These are phyloP conservation scores for Lutra lutra DNA, from an alignment of 2,797 vertebrate genomes.

Conservation along the genomic window DNA sequence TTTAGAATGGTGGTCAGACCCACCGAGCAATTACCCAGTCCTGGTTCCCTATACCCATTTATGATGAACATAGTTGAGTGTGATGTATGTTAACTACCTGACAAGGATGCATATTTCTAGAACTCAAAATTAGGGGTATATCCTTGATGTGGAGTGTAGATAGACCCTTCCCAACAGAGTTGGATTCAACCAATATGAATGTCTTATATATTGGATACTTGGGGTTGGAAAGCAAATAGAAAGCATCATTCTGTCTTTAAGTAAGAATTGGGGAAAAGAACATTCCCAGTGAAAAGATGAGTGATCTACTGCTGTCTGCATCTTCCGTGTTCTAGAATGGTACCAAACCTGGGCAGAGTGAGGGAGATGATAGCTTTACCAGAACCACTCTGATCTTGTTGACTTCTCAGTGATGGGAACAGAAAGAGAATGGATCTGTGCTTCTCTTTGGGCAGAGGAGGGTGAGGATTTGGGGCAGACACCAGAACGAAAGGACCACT, in stretches of 20 bases:
- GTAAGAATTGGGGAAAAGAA: not conserved
- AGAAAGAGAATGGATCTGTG: not conserved
- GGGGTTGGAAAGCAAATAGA: not conserved
- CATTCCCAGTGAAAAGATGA: not conserved
- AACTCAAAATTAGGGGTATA: not conserved
- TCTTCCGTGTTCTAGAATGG: not conserved
- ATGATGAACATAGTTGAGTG: not conserved
- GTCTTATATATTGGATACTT: not conserved
- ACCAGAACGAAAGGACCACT: not conserved
- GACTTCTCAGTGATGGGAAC: not conserved
- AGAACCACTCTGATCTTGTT: not conserved
- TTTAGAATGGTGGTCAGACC: not conserved
- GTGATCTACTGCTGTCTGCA: fast-evolving
- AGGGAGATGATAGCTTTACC: not conserved
- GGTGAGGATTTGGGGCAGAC: not conserved
- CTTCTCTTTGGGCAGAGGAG: not conserved
- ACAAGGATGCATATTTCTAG: not conserved
- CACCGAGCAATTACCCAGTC: not conserved
- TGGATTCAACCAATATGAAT: not conserved
- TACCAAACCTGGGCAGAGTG: not conserved
- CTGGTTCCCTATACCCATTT: not conserved
- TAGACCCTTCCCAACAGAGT: not conserved
- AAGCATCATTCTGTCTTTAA: not conserved
- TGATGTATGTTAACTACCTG: not conserved
- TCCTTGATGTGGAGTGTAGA: not conserved